Base-by-base conservation (phyloP, 1,140 invertebrate species). In the Drosophila sp. region DNA sequence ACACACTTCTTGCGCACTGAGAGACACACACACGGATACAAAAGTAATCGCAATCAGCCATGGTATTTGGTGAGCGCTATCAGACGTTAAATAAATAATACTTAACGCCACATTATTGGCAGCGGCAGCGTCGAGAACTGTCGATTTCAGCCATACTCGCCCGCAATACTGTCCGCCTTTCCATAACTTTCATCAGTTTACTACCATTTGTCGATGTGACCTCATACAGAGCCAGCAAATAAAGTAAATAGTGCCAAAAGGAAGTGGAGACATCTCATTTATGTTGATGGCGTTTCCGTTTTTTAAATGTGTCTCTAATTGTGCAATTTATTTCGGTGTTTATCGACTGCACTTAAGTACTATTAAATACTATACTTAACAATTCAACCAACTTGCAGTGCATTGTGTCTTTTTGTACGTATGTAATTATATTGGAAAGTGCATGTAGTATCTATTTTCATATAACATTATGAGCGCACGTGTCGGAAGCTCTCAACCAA, bases 71-170 rank as follows among this genome's bases (percentile, higher is more conserved):
- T 34, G 62, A 46, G 51, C 76, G 82, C 69, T 89, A 87, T 87
- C 83, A 78, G 72, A 51, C 72, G 69, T 34, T 72, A 67, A 89
- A 83, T 89, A 87, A 87, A 87, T 89, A 87, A 80, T 72, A 58
- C 72, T 87, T 87, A 87, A 87, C 79, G 69, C 83, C 83, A 73
- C 67, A 87, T 89, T 89, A 87, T 87, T 79, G 79, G 80, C 76
- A 87, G 70, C 69, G 69, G 46, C 72, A 80, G 56, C 64, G 76
- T 58, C 69, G 72, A 67, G 64, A 76, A 79, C 76, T 76, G 82
- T 86, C 80, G 82, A 81, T 72, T 72, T 53, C 32, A 36, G 46
- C 38, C 64, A 16, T 38, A 27, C 36, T 21, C 41, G 27, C 27
- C 6, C 21, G 21, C 9, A 7, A 13, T 27, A 50, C 46, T 32